Conservation (phyloP, 1,140 invertebrate species). For the Metaphire vulgaris region DNA sequence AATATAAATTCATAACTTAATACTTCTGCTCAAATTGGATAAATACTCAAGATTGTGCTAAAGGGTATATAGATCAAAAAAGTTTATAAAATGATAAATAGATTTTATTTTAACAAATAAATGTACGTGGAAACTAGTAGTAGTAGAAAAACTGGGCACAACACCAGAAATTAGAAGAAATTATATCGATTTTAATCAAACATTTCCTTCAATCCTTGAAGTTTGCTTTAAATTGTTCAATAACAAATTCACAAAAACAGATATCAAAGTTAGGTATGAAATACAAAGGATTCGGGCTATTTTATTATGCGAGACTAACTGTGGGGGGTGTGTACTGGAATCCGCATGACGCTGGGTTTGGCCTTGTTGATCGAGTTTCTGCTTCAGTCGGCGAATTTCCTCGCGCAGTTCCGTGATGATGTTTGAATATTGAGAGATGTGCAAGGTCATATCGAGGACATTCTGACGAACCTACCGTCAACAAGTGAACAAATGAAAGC, state of each 20-base stretch:
- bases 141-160: neutral
- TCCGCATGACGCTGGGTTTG: constrained; percentile 34
- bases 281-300: too few species aligned
- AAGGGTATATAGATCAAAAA: neutral
- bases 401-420: constrained; percentile 74
- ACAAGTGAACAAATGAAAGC: constrained; percentile 13
- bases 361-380: constrained; percentile 56
- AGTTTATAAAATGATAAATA: neutral
- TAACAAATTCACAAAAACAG: too few species aligned
- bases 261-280: too few species aligned
- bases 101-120: neutral
- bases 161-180: neutral
- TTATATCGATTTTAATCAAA: too few species aligned
- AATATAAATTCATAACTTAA: constrained; percentile 5
- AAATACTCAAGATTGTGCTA: neutral
- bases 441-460: constrained; percentile 71
- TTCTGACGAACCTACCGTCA: constrained; percentile 63
- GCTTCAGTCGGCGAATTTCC: constrained; percentile 73
- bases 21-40: neutral
- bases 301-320: too few species aligned
- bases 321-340: too few species aligned
- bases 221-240: too few species aligned
- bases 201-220: too few species aligned
- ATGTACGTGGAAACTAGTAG: neutral
- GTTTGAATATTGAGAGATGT: constrained; percentile 71